Percentiles rank a stretch among this genome's conserved stretches.
Evolutionary conservation across 2,797 vertebrate genomes (phyloP).

Genomic region (Cyclopterus lumpus): DNA sequence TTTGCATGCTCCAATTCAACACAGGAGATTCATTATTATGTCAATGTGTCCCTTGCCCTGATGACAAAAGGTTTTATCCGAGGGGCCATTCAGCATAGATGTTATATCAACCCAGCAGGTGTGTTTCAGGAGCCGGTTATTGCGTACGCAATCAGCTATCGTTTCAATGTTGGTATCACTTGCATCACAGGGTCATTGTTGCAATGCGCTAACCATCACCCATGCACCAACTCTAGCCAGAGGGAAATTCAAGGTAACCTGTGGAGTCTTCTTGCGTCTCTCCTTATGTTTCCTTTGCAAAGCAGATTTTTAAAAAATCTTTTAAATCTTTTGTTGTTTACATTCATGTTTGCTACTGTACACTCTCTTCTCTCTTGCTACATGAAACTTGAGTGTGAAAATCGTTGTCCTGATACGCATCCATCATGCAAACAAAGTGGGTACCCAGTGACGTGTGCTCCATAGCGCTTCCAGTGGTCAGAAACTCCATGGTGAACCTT

Average conservation of each 20-base stretch:
- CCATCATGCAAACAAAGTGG: background rate
- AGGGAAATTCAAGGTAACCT: slow-evolving; percentile 12
- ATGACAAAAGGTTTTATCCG: slow-evolving; percentile 31
- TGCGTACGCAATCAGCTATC: slow-evolving; percentile 18
- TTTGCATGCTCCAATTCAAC: slow-evolving; percentile 4
- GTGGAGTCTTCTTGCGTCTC: background rate
- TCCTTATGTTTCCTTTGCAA: background rate
- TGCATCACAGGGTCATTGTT: slow-evolving; percentile 14
- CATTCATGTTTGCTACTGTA: background rate
- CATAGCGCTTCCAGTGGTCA: background rate
- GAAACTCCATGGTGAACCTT: background rate
- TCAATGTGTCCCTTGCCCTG: slow-evolving; percentile 30
- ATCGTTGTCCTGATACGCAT: background rate
- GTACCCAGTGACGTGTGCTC: no score
- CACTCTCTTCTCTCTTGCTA: background rate
- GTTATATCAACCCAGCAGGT: slow-evolving; percentile 28
- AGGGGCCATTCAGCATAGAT: slow-evolving; percentile 23
- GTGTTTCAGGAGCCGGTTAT: slow-evolving; percentile 21
- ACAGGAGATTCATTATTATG: slow-evolving; percentile 34
- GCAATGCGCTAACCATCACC: slow-evolving; percentile 9
- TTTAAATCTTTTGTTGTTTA: background rate
- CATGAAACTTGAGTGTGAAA: background rate
- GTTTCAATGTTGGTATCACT: slow-evolving; percentile 16
- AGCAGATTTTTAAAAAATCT: background rate
- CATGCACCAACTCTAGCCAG: background rate